Conservation (phyloP, 2,888 invertebrate species). For the Mongoloraphidia duomilia region DNA sequence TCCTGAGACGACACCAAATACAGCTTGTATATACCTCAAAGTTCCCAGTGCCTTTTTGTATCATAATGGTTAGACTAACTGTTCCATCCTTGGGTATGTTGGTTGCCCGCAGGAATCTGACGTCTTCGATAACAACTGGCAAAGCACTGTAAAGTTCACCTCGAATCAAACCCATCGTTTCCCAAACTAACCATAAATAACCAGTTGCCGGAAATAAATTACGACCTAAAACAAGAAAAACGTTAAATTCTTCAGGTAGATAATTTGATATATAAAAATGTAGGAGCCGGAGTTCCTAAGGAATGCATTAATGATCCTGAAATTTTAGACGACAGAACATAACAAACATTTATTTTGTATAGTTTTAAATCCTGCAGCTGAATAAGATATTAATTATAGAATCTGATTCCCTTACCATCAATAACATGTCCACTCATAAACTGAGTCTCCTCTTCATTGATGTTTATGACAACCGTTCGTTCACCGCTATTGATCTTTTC, state of each 20-base stretch:
- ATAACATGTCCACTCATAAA: constrained; percentile 69
- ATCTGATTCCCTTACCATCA: constrained; percentile 46
- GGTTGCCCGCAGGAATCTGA: constrained; percentile 42
- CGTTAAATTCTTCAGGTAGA: background rate
- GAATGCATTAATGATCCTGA: too few relatives aligned
- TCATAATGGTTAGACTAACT: constrained; percentile 23
- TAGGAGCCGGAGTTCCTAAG: too few relatives aligned
- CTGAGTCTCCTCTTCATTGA: constrained; percentile 50
- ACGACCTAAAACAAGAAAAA: constrained; percentile 22
- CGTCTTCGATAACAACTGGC: constrained; percentile 41
- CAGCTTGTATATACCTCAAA: constrained; percentile 25
- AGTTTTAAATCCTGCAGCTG: too few relatives aligned
- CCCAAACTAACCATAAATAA: constrained; percentile 34
- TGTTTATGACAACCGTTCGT: constrained; percentile 40
- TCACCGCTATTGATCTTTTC: constrained; percentile 55
- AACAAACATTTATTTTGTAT: too few relatives aligned
- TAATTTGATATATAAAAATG: constrained; percentile 23
- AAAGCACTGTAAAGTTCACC: constrained; percentile 29
- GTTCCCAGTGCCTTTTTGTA: constrained; percentile 28
- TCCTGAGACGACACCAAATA: too few relatives aligned
- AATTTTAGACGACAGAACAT: too few relatives aligned
- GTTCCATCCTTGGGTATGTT: constrained; percentile 31
- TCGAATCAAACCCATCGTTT: constrained; percentile 32
- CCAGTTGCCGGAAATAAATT: constrained; percentile 49
- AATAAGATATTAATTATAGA: background rate